Conservation (phyloP, 2,797 vertebrate species). For the Cossypha heuglini region DNA sequence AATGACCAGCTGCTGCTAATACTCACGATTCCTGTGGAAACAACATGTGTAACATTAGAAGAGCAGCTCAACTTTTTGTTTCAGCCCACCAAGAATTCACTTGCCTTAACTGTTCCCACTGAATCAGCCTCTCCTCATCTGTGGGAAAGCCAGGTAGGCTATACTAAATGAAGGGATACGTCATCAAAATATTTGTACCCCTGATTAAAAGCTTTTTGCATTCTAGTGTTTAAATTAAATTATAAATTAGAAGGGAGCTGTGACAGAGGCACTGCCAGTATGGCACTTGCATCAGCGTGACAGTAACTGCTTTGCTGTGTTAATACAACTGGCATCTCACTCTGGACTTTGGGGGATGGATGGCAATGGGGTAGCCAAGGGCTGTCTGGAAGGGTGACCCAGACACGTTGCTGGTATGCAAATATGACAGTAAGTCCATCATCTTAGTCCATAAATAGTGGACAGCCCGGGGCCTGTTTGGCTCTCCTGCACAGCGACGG, state of each 20-base stretch:
- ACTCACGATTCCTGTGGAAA: neutral
- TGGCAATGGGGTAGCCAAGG: neutral
- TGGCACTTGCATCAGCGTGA: neutral
- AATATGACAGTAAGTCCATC: neutral
- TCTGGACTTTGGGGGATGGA: neutral
- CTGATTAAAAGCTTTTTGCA: neutral
- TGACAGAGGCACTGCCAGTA: neutral
- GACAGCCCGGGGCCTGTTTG: neutral
- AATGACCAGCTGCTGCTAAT: neutral
- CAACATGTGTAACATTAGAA: rapidly evolving
- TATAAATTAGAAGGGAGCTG: neutral
- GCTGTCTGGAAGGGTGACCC: neutral
- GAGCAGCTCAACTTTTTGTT: neutral
- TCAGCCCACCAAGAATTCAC: neutral
- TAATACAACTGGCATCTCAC: neutral
- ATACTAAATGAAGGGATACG: rapidly evolving
- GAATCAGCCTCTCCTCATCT: neutral
- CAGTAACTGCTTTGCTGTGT: too few relatives aligned
- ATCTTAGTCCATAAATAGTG: neutral
- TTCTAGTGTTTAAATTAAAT: neutral
- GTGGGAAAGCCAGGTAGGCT: neutral
- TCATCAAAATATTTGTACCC: neutral
- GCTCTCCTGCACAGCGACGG: neutral
- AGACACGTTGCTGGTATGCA: neutral
- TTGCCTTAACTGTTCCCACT: neutral